A percentile compares a stretch with the other conserved stretches of the same genome.
phyloP scores from a whole-genome alignment of 2,113 vertebrate genomes.

The Microcebus griseorufus region DNA sequence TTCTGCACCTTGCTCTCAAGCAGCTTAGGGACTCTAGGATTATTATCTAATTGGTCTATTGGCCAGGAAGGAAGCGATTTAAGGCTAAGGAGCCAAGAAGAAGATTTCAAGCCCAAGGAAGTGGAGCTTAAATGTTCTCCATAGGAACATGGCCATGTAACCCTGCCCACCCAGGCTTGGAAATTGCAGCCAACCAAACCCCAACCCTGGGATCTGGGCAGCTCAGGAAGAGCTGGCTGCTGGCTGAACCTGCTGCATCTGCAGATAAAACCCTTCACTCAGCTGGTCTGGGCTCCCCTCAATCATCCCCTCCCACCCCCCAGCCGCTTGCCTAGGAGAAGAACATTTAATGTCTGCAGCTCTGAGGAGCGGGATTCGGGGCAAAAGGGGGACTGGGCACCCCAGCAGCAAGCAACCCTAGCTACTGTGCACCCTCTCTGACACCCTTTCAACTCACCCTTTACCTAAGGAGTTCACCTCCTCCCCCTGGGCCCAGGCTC shows the following conservation, averaged over 20 bases:
- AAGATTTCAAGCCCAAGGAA: constrained; percentile 76
- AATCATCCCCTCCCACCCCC: constrained; percentile 45
- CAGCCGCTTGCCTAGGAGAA: not conserved
- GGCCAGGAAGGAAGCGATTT: constrained; percentile 45
- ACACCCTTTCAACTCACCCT: too few species aligned
- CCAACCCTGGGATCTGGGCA: constrained; percentile 53
- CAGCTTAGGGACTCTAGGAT: not conserved
- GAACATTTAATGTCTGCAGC: constrained; percentile 32
- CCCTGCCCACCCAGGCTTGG: constrained; percentile 65
- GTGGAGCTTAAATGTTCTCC: constrained; percentile 70
- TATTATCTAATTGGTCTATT: constrained; percentile 57
- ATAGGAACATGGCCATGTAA: constrained; percentile 2
- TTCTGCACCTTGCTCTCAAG: constrained; percentile 22
- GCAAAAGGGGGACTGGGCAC: not conserved
- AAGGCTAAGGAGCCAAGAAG: constrained; percentile 63
- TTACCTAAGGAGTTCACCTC: too few species aligned
- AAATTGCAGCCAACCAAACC: constrained; percentile 68
- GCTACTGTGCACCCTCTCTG: too few species aligned
- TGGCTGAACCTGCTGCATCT: constrained; percentile 82
- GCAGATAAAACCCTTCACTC: constrained; percentile 78
- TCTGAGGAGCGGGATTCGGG: constrained; percentile 50
- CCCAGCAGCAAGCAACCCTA: constrained; percentile 18
- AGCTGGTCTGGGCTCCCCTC: constrained; percentile 66
- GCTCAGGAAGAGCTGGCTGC: constrained; percentile 60
- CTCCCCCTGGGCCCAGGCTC: too few species aligned